A percentile compares a stretch with the other conserved stretches of the same genome.
Conservation (phyloP, 2,113 vertebrate genomes). For the Dromaius novaehollandiae region DNA sequence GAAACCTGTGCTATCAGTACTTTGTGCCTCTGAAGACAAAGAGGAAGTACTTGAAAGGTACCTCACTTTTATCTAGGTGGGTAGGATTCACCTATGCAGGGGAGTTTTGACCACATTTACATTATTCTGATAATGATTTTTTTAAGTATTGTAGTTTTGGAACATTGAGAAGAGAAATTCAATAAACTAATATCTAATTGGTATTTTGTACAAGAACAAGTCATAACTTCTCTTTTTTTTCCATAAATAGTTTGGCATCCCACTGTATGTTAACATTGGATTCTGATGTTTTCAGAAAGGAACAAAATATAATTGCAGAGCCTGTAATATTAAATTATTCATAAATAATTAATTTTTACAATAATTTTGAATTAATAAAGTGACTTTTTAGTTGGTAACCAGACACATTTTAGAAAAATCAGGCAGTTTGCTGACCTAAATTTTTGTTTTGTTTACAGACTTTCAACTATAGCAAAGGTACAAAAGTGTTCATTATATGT, state of each 20-base stretch:
- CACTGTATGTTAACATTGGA: not conserved
- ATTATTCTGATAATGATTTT: not conserved
- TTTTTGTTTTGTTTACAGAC: too few species aligned
- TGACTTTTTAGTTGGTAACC: too few species aligned
- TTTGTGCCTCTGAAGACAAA: not conserved
- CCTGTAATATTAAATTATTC: too few species aligned
- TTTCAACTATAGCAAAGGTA: too few species aligned
- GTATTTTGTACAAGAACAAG: not conserved
- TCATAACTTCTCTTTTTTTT: not conserved
- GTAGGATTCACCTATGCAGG: not conserved
- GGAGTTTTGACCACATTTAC: not conserved
- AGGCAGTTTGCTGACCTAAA: too few species aligned
- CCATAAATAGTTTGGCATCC: not conserved
- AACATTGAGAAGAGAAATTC: not conserved
- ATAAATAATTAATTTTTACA: too few species aligned
- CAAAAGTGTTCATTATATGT: too few species aligned
- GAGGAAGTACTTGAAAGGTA: not conserved
- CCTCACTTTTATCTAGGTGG: not conserved
- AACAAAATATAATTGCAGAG: too few species aligned
- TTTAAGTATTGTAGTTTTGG: not conserved
- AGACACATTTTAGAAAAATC: too few species aligned
- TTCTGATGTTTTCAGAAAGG: not conserved
- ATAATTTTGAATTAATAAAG: too few species aligned
- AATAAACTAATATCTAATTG: not conserved
- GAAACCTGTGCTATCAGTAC: not conserved